phyloP scores from a whole-genome alignment of 2,888 invertebrate species.

The Epicampocera succincta region DNA sequence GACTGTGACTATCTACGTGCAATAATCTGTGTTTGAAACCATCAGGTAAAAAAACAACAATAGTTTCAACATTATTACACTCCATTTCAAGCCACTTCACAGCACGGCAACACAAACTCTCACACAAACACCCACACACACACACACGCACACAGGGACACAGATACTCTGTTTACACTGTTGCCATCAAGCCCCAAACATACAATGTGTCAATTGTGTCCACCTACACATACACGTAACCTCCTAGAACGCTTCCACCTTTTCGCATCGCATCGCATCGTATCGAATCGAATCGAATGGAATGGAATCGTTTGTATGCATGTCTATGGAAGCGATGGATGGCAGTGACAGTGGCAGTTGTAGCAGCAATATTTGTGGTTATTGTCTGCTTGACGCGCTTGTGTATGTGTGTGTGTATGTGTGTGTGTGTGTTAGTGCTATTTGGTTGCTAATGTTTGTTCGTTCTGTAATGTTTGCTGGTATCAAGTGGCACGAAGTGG shows the following conservation, averaged over 20 bases:
- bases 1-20: conserved; percentile 60
- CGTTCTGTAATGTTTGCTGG: conserved; percentile 42
- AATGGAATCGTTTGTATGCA: background rate
- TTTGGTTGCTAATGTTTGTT: conserved; percentile 19
- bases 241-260: conserved; percentile 53
- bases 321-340: conserved; percentile 23
- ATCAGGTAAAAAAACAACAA: conserved; percentile 64
- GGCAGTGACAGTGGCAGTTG: conserved; percentile 32
- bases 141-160: background rate
- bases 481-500: conserved; percentile 63
- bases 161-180: background rate
- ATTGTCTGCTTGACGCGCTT: conserved; percentile 21
- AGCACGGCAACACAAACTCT: conserved; percentile 12
- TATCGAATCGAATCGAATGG: background rate
- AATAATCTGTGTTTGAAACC: conserved; percentile 62
- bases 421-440: conserved; percentile 44
- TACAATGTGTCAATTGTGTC: conserved; percentile 65
- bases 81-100: conserved; percentile 33
- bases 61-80: conserved; percentile 62
- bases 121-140: background rate
- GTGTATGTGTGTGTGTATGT: conserved; percentile 40
- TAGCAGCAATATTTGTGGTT: conserved; percentile 26
- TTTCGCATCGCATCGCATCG: background rate
- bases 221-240: conserved; percentile 55
- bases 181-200: conserved; percentile 51